A percentile compares a stretch with the other conserved stretches of the same genome.
These are phyloP conservation scores for Melikaiella ostensackeni DNA, from an alignment of 2,888 invertebrate genomes.

Conservation along the genomic window DNA sequence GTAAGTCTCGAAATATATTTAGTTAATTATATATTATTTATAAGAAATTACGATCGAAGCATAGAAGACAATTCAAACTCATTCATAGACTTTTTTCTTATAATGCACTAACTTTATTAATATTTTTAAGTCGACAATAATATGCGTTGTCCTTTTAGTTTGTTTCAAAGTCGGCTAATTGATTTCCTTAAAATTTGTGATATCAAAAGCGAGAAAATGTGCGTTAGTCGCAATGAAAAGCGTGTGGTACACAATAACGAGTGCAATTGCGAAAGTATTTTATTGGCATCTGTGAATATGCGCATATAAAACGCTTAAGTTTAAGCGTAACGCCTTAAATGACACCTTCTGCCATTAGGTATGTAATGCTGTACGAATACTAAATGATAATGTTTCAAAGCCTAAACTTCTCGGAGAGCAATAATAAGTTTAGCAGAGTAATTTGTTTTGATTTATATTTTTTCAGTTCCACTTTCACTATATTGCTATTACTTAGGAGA, in stretches of 20 bases:
- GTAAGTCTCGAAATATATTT: constrained; percentile 3
- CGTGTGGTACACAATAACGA: constrained; percentile 5
- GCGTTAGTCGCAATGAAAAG: not conserved
- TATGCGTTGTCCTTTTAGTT: not conserved
- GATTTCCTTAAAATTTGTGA: constrained; percentile 1
- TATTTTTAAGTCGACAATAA: not conserved
- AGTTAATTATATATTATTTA: not conserved
- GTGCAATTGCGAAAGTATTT: constrained; percentile 21
- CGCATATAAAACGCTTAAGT: constrained; percentile 20
- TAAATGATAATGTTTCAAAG: constrained; percentile 7
- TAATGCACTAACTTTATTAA: not conserved
- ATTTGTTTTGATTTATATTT: not conserved
- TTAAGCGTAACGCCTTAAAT: constrained; percentile 35
- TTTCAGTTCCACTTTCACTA: too few relatives aligned
- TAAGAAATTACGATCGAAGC: constrained; percentile 1
- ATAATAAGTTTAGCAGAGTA: not conserved
- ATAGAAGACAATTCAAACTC: not conserved
- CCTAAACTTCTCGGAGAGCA: constrained; percentile 1
- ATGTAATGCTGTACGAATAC: not conserved
- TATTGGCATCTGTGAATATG: constrained; percentile 27
- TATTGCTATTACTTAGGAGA: too few relatives aligned
- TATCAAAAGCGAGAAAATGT: constrained; percentile 2
- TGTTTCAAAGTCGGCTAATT: not conserved
- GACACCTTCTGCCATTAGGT: constrained; percentile 18
- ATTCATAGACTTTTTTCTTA: not conserved